Base-by-base conservation (phyloP, 2,113 vertebrate genomes). In the Dunckerocampus dactyliophorus region DNA sequence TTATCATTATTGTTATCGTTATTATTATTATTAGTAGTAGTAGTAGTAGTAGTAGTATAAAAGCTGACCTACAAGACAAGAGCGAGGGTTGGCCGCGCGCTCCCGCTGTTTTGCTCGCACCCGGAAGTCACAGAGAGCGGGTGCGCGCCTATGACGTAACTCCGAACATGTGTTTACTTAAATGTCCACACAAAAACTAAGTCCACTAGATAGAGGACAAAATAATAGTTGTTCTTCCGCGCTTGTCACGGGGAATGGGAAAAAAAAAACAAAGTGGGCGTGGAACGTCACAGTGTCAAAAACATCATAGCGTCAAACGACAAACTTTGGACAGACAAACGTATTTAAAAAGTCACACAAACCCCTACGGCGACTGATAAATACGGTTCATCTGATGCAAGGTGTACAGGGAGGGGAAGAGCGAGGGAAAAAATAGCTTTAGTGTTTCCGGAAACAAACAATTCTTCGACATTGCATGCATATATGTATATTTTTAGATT, bases 401-500 rank as follows among this genome's bases (percentile, higher is more conserved):
- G 14, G 15, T n/a, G 16, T 49, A 8, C 46, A 16, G 15, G 46
- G 4, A 47, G 46, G 46, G n/a, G n/a, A 3, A 1, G 47, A 19
- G 8, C 7, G 20, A 10, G 15, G n/a, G 15, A 20, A 20, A 3
- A 20, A n/a, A 10, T 49, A 49, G 17, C 57, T 70, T 82, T 79
- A 48, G 19, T 77, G 63, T 72, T 59, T 67, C 69, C 67, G 73
- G 77, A 72, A 85, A 84, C 79, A 88, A 86, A 85, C 82, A 82
- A 85, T 88, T 86, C 84, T 89, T 87, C 81, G 85, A 89, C 80
- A 85, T 89, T 81, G 83, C 86, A 82, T 88, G 86, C 87, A 89
- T 87, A 90, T 83, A 89, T 89, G 87, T 90, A 87, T 89, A 89
- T 91, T 88, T 90, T 88, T 89, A 86, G 84, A 87, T 87, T 88